Evolutionary conservation across 2,797 vertebrate species (phyloP).

Genomic region (Onychomys arenicola): DNA sequence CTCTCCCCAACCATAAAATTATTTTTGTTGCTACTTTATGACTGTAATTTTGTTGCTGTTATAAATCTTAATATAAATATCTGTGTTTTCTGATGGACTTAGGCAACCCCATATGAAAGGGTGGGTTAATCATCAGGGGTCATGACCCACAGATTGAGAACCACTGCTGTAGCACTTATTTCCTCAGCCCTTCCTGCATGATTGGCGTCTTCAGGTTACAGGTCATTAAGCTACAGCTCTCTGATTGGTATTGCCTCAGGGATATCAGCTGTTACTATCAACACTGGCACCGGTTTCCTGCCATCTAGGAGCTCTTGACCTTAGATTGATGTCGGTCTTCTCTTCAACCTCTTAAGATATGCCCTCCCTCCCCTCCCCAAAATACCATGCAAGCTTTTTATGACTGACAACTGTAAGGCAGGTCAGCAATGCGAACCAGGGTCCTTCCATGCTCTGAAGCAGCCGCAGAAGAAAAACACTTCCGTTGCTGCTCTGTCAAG

Average conservation of each 20-base stretch:
- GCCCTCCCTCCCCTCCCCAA: neutral
- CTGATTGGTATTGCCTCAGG: neutral
- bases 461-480: neutral
- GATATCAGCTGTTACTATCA: neutral
- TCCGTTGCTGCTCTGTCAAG: neutral
- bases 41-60: no score
- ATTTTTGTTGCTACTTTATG: no score
- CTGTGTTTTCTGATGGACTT: no score
- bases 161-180: neutral
- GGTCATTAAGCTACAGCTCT: neutral
- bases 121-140: no score
- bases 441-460: no score
- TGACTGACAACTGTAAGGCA: no score
- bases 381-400: neutral
- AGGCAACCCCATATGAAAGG: no score
- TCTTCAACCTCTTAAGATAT: neutral
- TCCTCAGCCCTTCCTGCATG: neutral
- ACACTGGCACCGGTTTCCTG: neutral
- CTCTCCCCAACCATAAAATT: no score
- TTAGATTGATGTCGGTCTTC: neutral
- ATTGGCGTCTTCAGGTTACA: neutral
- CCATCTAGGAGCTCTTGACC: neutral
- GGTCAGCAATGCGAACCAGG: neutral
- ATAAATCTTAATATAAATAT: no score
- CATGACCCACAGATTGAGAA: no score